These are phyloP conservation scores for Perizoma affinitatum DNA, from an alignment of 2,888 invertebrate species.

Conservation along the genomic window DNA sequence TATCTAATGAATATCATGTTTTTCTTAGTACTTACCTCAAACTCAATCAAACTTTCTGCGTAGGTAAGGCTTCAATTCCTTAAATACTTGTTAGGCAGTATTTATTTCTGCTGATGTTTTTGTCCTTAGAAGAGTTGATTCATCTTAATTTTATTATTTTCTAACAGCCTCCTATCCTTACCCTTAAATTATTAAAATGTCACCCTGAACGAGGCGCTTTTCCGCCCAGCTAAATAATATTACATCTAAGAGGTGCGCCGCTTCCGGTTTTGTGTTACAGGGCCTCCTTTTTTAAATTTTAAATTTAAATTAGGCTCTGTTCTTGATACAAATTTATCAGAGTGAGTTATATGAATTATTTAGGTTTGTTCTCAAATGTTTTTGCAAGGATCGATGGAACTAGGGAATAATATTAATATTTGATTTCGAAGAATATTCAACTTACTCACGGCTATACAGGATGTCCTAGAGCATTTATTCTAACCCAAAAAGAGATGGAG, in stretches of 20 bases:
- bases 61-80: too few species aligned
- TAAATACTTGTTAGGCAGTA: not conserved
- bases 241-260: slow-evolving; percentile 39
- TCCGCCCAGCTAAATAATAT: slow-evolving; percentile 32
- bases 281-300: slow-evolving; percentile 38
- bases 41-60: too few species aligned
- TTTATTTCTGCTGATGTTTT: not conserved
- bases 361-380: slow-evolving; percentile 12
- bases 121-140: not conserved
- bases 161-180: slow-evolving; percentile 7
- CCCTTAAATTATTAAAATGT: slow-evolving; percentile 19
- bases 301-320: slow-evolving; percentile 42
- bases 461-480: too few species aligned
- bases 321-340: slow-evolving; percentile 31
- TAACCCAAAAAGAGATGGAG: too few species aligned
- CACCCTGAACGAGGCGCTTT: slow-evolving; percentile 23
- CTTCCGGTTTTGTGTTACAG: slow-evolving; percentile 27
- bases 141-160: slow-evolving; percentile 1
- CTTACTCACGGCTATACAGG: too few species aligned
- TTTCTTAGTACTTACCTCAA: too few species aligned
- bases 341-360: slow-evolving; percentile 22
- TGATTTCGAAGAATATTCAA: not conserved
- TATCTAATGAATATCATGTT: too few species aligned
- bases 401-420: not conserved
- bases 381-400: slow-evolving; percentile 3